A percentile compares a stretch with the other conserved stretches of the same genome.
Evolutionary conservation across 2,797 vertebrate species (phyloP).

Genomic region (Lagodon rhomboides): DNA sequence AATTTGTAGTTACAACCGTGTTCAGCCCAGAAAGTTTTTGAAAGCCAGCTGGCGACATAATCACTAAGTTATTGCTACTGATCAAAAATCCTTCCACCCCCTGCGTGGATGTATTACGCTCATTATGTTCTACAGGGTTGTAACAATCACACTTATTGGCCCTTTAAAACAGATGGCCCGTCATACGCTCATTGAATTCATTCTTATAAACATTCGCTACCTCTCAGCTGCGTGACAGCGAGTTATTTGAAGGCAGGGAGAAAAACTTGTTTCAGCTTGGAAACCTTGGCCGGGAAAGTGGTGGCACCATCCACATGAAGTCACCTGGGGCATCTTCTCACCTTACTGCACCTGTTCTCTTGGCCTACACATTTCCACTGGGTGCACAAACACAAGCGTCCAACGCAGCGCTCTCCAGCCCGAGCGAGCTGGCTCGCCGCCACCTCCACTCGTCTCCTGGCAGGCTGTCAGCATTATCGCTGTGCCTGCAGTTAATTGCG

Average conservation of each 20-base stretch:
- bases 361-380: constrained; percentile 67
- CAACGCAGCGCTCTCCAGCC: constrained; percentile 24
- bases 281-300: constrained; percentile 59
- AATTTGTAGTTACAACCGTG: background rate
- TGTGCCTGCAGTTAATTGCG: constrained; percentile 75
- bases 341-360: constrained; percentile 75
- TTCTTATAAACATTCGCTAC: constrained; percentile 60
- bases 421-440: constrained; percentile 47
- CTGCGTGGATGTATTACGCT: constrained; percentile 16
- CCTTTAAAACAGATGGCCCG: constrained; percentile 67
- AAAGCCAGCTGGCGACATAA: constrained; percentile 34
- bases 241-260: constrained; percentile 34
- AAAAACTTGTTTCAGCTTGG: constrained; percentile 58
- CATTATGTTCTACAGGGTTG: constrained; percentile 39
- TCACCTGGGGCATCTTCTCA: constrained; percentile 72
- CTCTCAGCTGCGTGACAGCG: constrained; percentile 58
- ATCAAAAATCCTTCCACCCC: constrained; percentile 26
- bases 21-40: constrained; percentile 4
- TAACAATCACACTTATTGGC: constrained; percentile 43
- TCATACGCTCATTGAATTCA: constrained; percentile 61
- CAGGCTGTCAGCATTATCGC: constrained; percentile 65
- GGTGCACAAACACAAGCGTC: constrained; percentile 53
- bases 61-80: constrained; percentile 27
- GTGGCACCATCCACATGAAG: constrained; percentile 46
- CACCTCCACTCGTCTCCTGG: constrained; percentile 62